Conservation (phyloP, 2,113 vertebrate genomes). For the Phalacrocorax brasilianus region DNA sequence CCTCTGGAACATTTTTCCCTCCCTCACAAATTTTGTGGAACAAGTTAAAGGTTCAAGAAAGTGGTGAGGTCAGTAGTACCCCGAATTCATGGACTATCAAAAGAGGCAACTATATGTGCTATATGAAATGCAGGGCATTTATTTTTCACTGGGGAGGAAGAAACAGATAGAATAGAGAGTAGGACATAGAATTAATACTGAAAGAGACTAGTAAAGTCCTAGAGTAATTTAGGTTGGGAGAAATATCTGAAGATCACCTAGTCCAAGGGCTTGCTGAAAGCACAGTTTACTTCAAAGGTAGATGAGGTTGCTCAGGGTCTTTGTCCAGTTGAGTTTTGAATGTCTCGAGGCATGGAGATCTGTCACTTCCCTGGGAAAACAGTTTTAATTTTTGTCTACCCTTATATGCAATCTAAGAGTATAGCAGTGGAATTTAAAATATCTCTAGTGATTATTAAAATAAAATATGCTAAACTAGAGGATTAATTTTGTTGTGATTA, state of each 20-base stretch:
- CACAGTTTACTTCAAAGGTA: neutral
- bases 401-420: neutral
- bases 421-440: neutral
- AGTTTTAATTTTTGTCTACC: neutral
- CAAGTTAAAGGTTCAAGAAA: neutral
- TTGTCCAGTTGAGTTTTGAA: neutral
- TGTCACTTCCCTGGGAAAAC: neutral
- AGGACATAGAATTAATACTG: neutral
- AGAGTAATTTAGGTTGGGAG: neutral
- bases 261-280: neutral
- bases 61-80: neutral
- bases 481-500: neutral
- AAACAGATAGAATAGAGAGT: neutral
- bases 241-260: neutral
- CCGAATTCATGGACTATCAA: accelerated
- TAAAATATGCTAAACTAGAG: neutral
- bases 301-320: neutral
- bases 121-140: neutral
- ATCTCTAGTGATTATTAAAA: neutral
- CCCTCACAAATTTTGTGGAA: neutral
- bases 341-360: neutral
- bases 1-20: neutral
- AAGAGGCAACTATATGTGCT: neutral
- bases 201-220: neutral
- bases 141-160: neutral